These are phyloP conservation scores for Sycon ciliatum DNA, from an alignment of 37 sponge, comb jelly and placozoan species.

Conservation along the genomic window DNA sequence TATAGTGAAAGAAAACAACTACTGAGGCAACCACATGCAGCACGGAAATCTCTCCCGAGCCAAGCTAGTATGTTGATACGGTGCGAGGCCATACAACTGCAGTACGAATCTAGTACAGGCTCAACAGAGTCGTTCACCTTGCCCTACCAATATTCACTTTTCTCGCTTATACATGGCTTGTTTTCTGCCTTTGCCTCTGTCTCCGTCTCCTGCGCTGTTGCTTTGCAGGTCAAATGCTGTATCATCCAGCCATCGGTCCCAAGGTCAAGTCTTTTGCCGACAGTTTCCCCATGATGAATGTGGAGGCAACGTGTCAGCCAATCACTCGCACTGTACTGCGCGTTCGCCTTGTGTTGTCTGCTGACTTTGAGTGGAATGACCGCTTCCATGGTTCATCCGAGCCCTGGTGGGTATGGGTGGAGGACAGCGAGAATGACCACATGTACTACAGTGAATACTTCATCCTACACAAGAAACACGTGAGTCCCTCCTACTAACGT, in stretches of 20 bases:
- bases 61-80: too few species aligned
- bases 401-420: slow-evolving; percentile 99
- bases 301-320: slow-evolving; percentile 77
- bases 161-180: too few species aligned
- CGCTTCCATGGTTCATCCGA: slow-evolving; percentile 66
- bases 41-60: too few species aligned
- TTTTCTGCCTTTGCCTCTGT: not conserved
- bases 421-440: slow-evolving; percentile 76
- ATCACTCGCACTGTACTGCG: slow-evolving; percentile 85
- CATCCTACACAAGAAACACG: slow-evolving; percentile 81
- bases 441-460: slow-evolving; percentile 90
- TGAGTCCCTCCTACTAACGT: not conserved
- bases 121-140: too few species aligned
- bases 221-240: slow-evolving; percentile 63
- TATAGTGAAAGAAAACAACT: too few species aligned
- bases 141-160: too few species aligned
- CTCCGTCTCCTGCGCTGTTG: not conserved
- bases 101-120: too few species aligned
- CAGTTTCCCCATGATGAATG: slow-evolving; percentile 54
- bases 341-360: slow-evolving; percentile 64
- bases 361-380: slow-evolving; percentile 82
- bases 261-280: slow-evolving; percentile 48
- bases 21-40: too few species aligned
- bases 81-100: too few species aligned
- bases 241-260: slow-evolving; percentile 63